Conservation (phyloP, 1,140 invertebrate species). For the Bombus affinis region DNA sequence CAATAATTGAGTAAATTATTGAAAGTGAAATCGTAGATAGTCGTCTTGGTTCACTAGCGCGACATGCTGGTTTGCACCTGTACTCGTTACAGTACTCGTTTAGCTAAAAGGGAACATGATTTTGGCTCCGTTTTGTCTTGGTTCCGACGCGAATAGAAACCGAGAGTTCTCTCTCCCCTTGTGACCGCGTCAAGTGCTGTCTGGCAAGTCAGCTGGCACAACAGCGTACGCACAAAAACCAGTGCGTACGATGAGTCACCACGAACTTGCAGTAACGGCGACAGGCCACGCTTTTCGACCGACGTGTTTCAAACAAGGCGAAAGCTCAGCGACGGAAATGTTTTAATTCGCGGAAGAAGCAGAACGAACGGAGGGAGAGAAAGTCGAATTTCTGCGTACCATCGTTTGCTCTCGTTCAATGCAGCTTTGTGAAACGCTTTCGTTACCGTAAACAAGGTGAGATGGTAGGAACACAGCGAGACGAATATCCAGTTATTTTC, state of each 20-base stretch:
- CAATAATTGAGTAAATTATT: too few species aligned
- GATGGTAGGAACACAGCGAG: background rate
- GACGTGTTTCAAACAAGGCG: background rate
- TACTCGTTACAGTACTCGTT: background rate
- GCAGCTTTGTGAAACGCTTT: background rate
- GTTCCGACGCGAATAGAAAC: conserved; percentile 44
- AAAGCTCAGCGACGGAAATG: conserved; percentile 25
- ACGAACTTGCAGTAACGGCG: background rate
- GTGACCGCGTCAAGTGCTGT: conserved; percentile 2
- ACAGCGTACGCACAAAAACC: conserved; percentile 39
- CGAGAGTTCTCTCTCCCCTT: conserved; percentile 2
- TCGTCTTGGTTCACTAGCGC: background rate
- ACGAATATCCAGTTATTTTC: background rate
- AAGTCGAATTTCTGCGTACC: background rate
- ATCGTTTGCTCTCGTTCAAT: background rate
- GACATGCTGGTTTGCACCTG: conserved; percentile 12
- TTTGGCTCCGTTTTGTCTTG: conserved; percentile 19
- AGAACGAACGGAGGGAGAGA: background rate
- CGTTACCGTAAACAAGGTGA: background rate
- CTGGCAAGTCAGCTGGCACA: conserved; percentile 52
- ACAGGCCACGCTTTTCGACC: conserved; percentile 7
- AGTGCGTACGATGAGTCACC: conserved; percentile 27
- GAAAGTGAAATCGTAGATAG: too few species aligned
- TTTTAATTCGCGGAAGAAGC: conserved; percentile 22
- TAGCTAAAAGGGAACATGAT: background rate